Conservation (phyloP, 2,113 vertebrate species). For the Sebastes schlegelii region DNA sequence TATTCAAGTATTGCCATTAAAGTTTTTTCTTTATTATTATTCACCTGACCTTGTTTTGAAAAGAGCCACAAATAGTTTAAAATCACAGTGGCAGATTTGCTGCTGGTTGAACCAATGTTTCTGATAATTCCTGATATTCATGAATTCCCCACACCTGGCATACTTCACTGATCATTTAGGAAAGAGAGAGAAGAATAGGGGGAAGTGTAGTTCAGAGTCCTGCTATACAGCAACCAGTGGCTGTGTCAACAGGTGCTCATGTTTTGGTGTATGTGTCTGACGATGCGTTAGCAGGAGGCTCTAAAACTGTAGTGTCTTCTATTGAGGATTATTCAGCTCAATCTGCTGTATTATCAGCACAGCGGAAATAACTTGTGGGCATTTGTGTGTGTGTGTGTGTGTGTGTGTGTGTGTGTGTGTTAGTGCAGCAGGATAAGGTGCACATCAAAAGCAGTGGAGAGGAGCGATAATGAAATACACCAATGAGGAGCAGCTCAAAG, state of each 20-base stretch:
- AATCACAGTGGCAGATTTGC: not conserved
- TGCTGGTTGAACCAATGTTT: not conserved
- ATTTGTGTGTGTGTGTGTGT: not conserved
- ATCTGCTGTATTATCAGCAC: slow-evolving; percentile 23
- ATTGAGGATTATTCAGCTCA: slow-evolving; percentile 26
- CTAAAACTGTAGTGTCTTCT: slow-evolving; percentile 16
- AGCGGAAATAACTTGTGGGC: slow-evolving; percentile 12
- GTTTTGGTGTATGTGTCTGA: slow-evolving; percentile 6
- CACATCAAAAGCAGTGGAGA: slow-evolving; percentile 43
- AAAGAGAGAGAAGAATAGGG: not conserved
- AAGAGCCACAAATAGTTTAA: not conserved
- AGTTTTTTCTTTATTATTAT: not conserved
- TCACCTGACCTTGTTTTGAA: not conserved
- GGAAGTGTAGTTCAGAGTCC: too few relatives aligned
- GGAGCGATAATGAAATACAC: slow-evolving; percentile 23
- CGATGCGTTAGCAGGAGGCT: not conserved
- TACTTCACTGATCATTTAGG: not conserved
- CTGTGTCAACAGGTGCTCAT: slow-evolving; percentile 13
- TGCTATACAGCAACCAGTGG: not conserved
- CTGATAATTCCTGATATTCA: not conserved
- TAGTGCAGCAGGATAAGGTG: not conserved
- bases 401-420: not conserved
- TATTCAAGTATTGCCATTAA: not conserved
- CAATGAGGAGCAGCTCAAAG: not conserved
- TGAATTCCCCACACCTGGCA: not conserved